These are phyloP conservation scores for Litoditis marina DNA, from an alignment of 2,888 invertebrate genomes.

Conservation along the genomic window DNA sequence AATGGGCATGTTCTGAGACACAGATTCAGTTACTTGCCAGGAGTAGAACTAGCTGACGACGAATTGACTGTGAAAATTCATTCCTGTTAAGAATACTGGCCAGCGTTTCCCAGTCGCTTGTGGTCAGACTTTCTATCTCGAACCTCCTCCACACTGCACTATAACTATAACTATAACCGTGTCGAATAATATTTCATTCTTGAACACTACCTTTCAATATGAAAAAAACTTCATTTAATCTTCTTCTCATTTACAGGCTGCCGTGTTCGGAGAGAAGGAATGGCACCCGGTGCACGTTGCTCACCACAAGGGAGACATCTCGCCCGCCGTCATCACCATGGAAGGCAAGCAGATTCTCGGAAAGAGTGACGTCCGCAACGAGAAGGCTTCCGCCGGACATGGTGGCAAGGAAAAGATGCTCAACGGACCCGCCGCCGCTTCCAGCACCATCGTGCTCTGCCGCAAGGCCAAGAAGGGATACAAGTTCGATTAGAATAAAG, in stretches of 20 bases:
- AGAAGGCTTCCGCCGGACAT: constrained; percentile 37
- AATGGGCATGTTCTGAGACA: no score
- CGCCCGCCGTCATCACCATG: constrained; percentile 41
- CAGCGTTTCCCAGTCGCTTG: no score
- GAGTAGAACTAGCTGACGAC: no score
- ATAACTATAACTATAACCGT: no score
- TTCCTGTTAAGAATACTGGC: no score
- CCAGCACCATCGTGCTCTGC: constrained; percentile 45
- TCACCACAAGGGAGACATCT: constrained; percentile 51
- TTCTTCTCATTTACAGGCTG: constrained; percentile 25
- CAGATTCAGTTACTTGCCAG: no score
- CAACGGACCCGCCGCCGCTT: constrained; percentile 22
- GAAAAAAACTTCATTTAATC: not conserved
- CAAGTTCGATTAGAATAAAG: constrained; percentile 45
- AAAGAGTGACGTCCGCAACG: constrained; percentile 47
- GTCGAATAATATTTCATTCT: no score
- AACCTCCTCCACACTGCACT: no score
- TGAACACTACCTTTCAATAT: not conserved
- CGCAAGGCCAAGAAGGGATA: constrained; percentile 44
- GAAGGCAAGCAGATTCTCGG: constrained; percentile 50
- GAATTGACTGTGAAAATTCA: no score
- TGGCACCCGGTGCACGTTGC: constrained; percentile 48
- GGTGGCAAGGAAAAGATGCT: constrained; percentile 38
- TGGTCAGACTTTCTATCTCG: no score
- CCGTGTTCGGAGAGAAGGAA: constrained; percentile 43